phyloP scores from a whole-genome alignment of 2,797 vertebrate genomes.

The Pangasius mekongensis region DNA sequence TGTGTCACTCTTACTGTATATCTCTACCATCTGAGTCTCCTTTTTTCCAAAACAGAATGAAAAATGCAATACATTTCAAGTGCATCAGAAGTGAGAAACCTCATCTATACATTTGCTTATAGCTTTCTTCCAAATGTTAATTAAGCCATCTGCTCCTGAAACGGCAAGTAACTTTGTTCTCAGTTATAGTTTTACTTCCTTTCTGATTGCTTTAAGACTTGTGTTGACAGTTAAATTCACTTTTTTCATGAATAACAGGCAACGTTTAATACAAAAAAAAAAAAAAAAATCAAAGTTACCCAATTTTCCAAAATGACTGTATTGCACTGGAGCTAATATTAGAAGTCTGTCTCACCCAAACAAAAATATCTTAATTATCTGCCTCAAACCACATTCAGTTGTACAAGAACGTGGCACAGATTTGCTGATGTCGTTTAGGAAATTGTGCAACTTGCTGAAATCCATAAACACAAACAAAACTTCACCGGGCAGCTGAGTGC shows the following conservation, averaged over 20 bases:
- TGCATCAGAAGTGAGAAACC: not conserved
- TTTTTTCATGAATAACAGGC: not conserved
- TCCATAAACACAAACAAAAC: not conserved
- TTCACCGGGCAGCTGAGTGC: not conserved
- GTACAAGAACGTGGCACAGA: not conserved
- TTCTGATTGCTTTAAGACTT: conserved; percentile 1
- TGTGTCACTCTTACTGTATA: not conserved
- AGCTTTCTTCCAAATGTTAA: conserved; percentile 11
- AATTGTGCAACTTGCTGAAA: not conserved
- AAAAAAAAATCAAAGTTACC: not conserved
- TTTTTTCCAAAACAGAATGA: not conserved
- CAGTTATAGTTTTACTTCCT: not conserved
- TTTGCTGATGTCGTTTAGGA: not conserved
- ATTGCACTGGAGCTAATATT: conserved; percentile 2
- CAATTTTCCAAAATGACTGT: not conserved
- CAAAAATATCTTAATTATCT: not conserved
- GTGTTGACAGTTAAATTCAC: not conserved
- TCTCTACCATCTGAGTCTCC: not conserved
- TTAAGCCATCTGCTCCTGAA: conserved; percentile 9
- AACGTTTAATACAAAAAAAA: not conserved
- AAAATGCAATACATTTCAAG: not conserved
- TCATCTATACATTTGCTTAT: conserved; percentile 18
- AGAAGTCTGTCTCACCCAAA: not conserved
- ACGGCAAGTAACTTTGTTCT: not conserved
- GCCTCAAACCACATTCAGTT: not conserved